These are phyloP conservation scores for Catocala fraxini DNA, from an alignment of 2,888 invertebrate species.

Conservation along the genomic window DNA sequence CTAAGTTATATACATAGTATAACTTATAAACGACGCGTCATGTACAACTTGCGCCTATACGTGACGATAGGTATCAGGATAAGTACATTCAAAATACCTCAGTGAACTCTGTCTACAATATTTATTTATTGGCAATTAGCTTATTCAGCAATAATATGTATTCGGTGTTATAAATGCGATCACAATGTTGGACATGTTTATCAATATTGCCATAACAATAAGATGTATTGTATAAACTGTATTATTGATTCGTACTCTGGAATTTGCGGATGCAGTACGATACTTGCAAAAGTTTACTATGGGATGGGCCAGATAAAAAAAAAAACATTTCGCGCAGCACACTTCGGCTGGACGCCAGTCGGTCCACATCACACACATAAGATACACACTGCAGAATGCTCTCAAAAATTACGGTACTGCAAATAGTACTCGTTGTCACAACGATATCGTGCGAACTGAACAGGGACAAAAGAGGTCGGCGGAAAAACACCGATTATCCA, in stretches of 20 bases:
- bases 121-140: too few species aligned
- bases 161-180: slow-evolving; percentile 13
- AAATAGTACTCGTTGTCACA: slow-evolving; percentile 52
- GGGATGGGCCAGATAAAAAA: too few species aligned
- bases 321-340: too few species aligned
- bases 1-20: too few species aligned
- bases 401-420: slow-evolving; percentile 48
- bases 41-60: too few species aligned
- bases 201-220: slow-evolving; percentile 58
- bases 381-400: slow-evolving; percentile 66
- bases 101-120: too few species aligned
- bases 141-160: not conserved
- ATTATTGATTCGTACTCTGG: slow-evolving; percentile 55
- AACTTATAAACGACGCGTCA: too few species aligned
- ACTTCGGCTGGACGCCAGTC: slow-evolving; percentile 58
- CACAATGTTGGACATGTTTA: slow-evolving; percentile 33
- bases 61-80: too few species aligned
- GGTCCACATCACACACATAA: slow-evolving; percentile 49
- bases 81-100: too few species aligned
- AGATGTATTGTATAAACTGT: slow-evolving; percentile 54
- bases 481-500: slow-evolving; percentile 59
- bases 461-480: slow-evolving; percentile 56
- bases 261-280: slow-evolving; percentile 40
- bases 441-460: slow-evolving; percentile 53
- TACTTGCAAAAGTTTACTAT: too few species aligned